Evolutionary conservation across 2,113 vertebrate species (phyloP).

Genomic region (Pipa parva): DNA sequence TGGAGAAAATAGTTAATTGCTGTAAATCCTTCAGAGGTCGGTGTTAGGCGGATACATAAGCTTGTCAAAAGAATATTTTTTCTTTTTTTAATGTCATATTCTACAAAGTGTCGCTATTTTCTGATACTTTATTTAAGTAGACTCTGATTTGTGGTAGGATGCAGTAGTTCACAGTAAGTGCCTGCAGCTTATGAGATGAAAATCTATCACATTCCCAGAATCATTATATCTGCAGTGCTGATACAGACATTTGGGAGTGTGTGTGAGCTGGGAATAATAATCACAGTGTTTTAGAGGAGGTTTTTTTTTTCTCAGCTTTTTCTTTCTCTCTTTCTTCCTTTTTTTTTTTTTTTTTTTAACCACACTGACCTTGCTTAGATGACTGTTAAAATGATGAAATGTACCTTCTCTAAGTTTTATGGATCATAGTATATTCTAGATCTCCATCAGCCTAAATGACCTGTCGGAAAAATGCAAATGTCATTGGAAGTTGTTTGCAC

Average conservation of each 20-base stretch:
- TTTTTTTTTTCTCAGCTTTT: not conserved
- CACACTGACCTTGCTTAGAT: constrained; percentile 28
- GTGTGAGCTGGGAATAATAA: constrained; percentile 16
- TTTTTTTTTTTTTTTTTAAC: not conserved
- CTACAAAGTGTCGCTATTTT: too few relatives aligned
- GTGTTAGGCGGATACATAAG: too few relatives aligned
- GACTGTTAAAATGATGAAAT: constrained; percentile 4
- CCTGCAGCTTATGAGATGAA: not conserved
- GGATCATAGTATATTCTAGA: constrained; percentile 11
- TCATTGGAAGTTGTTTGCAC: constrained; percentile 12
- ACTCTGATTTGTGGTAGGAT: too few relatives aligned
- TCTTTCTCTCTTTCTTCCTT: constrained; percentile 4
- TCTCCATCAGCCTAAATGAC: constrained; percentile 27
- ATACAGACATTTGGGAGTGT: constrained; percentile 7
- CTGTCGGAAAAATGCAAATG: constrained; percentile 35
- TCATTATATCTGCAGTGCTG: constrained; percentile 29
- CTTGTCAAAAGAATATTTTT: too few relatives aligned
- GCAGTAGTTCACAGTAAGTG: too few relatives aligned
- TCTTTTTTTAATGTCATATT: too few relatives aligned
- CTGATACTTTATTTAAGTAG: too few relatives aligned
- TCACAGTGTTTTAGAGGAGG: not conserved
- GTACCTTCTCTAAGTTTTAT: constrained; percentile 2
- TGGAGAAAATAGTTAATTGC: too few relatives aligned
- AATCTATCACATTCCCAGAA: not conserved
- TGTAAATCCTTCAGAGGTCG: too few relatives aligned